phyloP scores from a whole-genome alignment of 2,113 vertebrate species.

The Chaenocephalus aceratus region DNA sequence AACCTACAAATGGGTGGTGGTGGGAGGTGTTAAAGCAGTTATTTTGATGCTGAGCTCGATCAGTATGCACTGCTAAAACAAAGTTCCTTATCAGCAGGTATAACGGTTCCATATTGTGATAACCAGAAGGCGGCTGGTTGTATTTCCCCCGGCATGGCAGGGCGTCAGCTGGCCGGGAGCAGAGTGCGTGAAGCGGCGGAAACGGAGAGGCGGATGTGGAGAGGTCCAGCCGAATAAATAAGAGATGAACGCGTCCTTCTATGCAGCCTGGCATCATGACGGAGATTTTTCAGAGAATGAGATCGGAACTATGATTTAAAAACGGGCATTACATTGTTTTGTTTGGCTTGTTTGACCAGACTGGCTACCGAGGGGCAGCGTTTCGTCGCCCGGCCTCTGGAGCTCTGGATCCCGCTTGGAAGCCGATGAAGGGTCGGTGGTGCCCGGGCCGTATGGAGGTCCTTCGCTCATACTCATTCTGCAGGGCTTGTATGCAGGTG shows the following conservation, averaged over 20 bases:
- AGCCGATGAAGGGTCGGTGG: constrained; percentile 42
- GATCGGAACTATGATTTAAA: background rate
- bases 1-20: constrained; percentile 2
- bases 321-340: background rate
- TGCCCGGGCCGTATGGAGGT: constrained; percentile 48
- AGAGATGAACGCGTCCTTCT: constrained; percentile 65
- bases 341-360: background rate
- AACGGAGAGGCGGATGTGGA: constrained; percentile 52
- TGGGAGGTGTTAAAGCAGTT: constrained; percentile 35
- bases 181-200: constrained; percentile 44
- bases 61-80: constrained; percentile 11
- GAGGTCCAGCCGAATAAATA: constrained; percentile 64
- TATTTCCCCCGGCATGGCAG: fast-evolving
- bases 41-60: constrained; percentile 34
- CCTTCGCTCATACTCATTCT: constrained; percentile 43
- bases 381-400: constrained; percentile 23
- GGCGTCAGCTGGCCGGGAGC: background rate
- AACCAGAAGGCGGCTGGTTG: background rate
- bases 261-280: constrained; percentile 23
- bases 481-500: background rate
- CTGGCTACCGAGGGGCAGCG: constrained; percentile 28
- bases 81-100: constrained; percentile 7
- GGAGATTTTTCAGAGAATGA: background rate
- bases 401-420: constrained; percentile 45
- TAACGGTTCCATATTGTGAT: fast-evolving